Evolutionary conservation across 2,797 vertebrate species (phyloP), one percentile per base, ranked within the genome.

Genomic region (Scomberomorus guttatus): DNA sequence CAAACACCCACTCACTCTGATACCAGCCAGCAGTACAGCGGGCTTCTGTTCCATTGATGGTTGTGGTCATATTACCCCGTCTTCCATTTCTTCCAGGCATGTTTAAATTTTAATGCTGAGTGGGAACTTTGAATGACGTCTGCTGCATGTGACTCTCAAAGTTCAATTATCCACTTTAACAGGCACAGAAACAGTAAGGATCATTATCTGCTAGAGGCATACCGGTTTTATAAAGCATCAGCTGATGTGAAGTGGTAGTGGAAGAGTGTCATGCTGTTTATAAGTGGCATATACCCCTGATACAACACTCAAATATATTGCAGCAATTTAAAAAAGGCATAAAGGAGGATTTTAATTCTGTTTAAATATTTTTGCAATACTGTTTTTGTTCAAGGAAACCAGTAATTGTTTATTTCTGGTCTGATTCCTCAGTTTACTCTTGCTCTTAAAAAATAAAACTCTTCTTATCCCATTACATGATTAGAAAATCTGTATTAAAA

Each of bases 1-100:
- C 29, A 12, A 66, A 82, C 72, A 77, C 85, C 50, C 81, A 73
- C 70, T 60, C 63, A 67, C 15, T 12, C 24, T 1, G 34, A 58
- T 50, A 73, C 55, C 58, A 77, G 29, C 60, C 24, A 48, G 64
- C 75, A 44, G 51, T 42, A 24, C 54, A 25, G 51, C 60, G 13
- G 61, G 18, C 37, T 69, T 71, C 66, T 42, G 9, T n/a, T 70
- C 25, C 39, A 27, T 1, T 32, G 24, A 24, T 3, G 22, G 22
- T 5, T 25, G 14, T 24, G n/a, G 61, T 63, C 62, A 79, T 69
- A 51, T 27, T 68, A 80, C 24, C 32, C 10, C 50, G 27, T 62
- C 29, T 29, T 54, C 29, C 10, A 34, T 52, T 24, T 32, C 10
- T 18, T 27, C 27, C n/a, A 46, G 60, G 8, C 50, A 12, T 25